Evolutionary conservation across 35 echinoderm and acorn worm genomes (phyloP).

Genomic region (Ophiothrix spiculata): DNA sequence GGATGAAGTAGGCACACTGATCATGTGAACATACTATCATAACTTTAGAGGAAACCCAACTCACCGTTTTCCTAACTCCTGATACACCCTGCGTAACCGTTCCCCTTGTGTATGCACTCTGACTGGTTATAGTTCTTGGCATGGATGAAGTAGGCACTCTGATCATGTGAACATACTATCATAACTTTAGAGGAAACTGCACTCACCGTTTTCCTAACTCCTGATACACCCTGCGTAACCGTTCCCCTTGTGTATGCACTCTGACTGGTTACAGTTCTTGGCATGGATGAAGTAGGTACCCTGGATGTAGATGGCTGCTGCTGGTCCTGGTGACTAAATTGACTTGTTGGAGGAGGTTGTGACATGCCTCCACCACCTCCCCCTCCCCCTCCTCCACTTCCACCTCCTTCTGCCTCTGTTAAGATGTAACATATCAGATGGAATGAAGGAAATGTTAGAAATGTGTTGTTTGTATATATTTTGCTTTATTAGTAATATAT

Average conservation of each 20-base stretch:
- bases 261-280: slow-evolving; percentile 67
- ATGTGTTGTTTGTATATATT: too few relatives aligned
- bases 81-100: slow-evolving; percentile 52
- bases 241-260: slow-evolving; percentile 53
- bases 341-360: not conserved
- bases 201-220: not conserved
- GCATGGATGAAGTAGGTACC: not conserved
- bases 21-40: too few relatives aligned
- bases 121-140: slow-evolving; percentile 62
- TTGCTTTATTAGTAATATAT: not conserved
- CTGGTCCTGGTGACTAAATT: not conserved
- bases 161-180: too few relatives aligned
- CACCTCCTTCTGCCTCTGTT: not conserved
- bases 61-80: not conserved
- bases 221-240: slow-evolving; percentile 38
- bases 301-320: not conserved
- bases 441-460: too few relatives aligned
- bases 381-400: not conserved
- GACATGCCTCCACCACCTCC: not conserved
- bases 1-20: not conserved
- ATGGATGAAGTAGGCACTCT: not conserved
- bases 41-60: too few relatives aligned
- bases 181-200: too few relatives aligned
- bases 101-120: slow-evolving; percentile 47
- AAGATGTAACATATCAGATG: not conserved